Evolutionary conservation across 2,888 invertebrate species (phyloP), one percentile per base, ranked within the genome.

Genomic region (Melikaiella ostensackeni): DNA sequence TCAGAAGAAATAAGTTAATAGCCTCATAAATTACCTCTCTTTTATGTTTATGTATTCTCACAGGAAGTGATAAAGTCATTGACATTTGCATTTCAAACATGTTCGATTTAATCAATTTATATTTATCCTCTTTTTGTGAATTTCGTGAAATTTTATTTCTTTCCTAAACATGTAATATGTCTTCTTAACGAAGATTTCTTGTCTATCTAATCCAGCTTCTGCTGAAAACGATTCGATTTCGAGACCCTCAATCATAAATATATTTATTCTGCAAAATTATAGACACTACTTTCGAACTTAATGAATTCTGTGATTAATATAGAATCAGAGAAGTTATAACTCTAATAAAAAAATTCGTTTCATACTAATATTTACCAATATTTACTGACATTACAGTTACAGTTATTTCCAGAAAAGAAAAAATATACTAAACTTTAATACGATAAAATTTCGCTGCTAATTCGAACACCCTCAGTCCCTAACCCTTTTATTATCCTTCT

Each of bases 41-140:
- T 46, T 59, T 33, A 70, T 50, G 33, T 46, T 27, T 50, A 46
- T 55, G 50, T 30, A 11, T 46, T 46, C 46, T 24, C 57, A 13
- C 11, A 30, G 19, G n/a, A 70, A 27, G 13, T 33, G n/a, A 70
- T 70, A 33, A 50, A 70, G 50, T 30, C 50, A 50, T 70, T 70
- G 50, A 33, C 1, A 70, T 70, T 70, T 50, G 50, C 46, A 33
- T 70, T 70, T 50, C 13, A 70, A 70, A 50, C 50, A 30, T 50
- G 50, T 33, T 50, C n/a, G 50, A 50, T 50, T 70, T 50, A 5
- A 19, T 70, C 46, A 19, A 50, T 50, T 50, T 30, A 33, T 30
- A 70, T 70, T 50, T 19, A 50, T n/a, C n/a, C 33, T 33, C 16
- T 11, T 70, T 33, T 30, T 33, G 11, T 21, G 21, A 30, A 70